phyloP scores from a whole-genome alignment of 1,140 invertebrate species.

The Camponotus vicinus region DNA sequence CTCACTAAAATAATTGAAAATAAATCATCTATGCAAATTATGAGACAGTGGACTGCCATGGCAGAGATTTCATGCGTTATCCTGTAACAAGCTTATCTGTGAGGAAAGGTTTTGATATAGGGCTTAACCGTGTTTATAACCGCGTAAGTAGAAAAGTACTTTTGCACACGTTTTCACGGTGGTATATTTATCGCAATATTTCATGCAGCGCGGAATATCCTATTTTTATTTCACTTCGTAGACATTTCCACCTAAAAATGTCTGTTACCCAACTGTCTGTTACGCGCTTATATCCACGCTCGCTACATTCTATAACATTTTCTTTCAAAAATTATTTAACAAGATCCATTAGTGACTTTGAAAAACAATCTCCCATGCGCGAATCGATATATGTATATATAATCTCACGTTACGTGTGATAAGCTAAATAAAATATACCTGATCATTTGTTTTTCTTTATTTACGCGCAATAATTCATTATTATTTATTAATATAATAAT shows the following conservation, averaged over 20 bases:
- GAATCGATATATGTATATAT: constrained; percentile 3
- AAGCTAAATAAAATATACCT: constrained; percentile 5
- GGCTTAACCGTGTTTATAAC: constrained; percentile 37
- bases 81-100: constrained; percentile 46
- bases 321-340: constrained; percentile 30
- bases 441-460: too few species aligned
- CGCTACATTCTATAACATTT: constrained; percentile 3
- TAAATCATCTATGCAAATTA: constrained; percentile 29
- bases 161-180: constrained; percentile 26
- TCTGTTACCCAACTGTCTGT: not conserved
- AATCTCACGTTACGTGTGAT: not conserved
- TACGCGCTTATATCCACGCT: not conserved
- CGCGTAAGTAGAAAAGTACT: constrained; percentile 52
- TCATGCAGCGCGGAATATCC: constrained; percentile 13
- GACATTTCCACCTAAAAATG: constrained; percentile 32
- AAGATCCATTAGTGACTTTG: constrained; percentile 35
- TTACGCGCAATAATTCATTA: not conserved
- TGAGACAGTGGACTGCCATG: constrained; percentile 13
- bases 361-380: not conserved
- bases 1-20: constrained; percentile 49
- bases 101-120: constrained; percentile 46
- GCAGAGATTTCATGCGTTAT: constrained; percentile 28
- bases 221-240: constrained; percentile 3
- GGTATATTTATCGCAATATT: constrained; percentile 52
- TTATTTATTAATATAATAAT: too few species aligned